Evolutionary conservation across 2,113 vertebrate genomes (phyloP), one percentile per base, ranked within the genome.

Genomic region (Mesitornis unicolor): DNA sequence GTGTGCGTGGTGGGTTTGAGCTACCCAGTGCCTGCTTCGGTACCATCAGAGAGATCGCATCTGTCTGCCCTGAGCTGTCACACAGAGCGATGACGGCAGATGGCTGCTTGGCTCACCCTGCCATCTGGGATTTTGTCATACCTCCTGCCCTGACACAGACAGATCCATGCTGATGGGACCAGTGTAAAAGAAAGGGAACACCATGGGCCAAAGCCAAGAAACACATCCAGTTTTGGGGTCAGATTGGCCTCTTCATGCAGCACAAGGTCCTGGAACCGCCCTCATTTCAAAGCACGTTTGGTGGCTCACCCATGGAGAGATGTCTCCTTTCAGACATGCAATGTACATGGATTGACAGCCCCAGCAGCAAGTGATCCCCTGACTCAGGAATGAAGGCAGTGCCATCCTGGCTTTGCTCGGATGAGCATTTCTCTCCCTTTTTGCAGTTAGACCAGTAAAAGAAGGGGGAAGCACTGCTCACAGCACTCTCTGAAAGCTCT

Each of bases 51-150:
- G 74, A 42, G 59, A 25, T 57, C 7, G 3, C 12, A 21, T 36
- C 40, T 24, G 65, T 6, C 6, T 68, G 35, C 63, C 71, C 63
- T 45, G 40, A 76, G 63, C 29, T 2, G 0, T 33, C 16, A 19
- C 60, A 48, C 1, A 5, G 38, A 43, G 16, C 0, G 1, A 7
- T 33, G 40, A n/a, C 0, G 1, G 64, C 65, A 78, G 88, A 68
- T 42, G 67, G 84, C 53, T 71, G 35, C 61, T 11, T 28, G 45
- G 68, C 57, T 61, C 59, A 81, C 40, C n/a, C n/a, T 61, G 36
- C 24, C 36, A 9, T 31, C 45, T 48, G 68, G 60, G 64, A 14
- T 38, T 51, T 36, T 22, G 50, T 42, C 50, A 14, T 11, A 17
- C 25, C 69, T 59, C 56, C 71, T 64, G 80, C 13, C 60, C 48